Percentiles rank a stretch among this genome's conserved stretches.
phyloP scores from a whole-genome alignment of 2,113 vertebrate genomes.

The Urocynchramus pylzowi region DNA sequence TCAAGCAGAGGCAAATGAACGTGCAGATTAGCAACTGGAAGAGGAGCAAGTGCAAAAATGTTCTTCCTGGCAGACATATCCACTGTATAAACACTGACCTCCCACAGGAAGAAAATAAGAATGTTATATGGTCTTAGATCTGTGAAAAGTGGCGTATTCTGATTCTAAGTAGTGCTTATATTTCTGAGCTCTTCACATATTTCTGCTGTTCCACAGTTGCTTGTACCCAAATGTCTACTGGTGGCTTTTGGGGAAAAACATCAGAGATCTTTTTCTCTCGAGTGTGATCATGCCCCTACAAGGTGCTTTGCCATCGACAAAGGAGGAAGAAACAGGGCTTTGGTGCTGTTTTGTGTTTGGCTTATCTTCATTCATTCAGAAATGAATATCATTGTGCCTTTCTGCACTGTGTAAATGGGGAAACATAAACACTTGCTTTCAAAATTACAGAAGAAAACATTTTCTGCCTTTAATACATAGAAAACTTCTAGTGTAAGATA shows the following conservation, averaged over 20 bases:
- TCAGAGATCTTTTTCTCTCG: neutral
- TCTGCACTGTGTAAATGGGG: neutral
- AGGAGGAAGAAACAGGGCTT: neutral
- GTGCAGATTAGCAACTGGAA: conserved; percentile 34
- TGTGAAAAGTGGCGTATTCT: neutral
- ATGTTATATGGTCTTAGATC: neutral
- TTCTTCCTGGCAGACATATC: conserved; percentile 35
- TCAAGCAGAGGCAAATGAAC: neutral
- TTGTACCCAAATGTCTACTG: neutral
- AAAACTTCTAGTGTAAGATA: neutral
- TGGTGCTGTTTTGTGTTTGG: neutral
- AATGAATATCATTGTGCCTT: neutral
- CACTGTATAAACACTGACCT: neutral
- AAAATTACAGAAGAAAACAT: neutral
- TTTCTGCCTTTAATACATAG: neutral
- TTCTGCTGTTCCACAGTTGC: neutral
- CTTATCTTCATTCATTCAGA: neutral
- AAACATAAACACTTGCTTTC: neutral
- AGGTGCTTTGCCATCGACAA: neutral
- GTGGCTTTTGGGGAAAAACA: neutral
- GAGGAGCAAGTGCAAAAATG: conserved; percentile 9
- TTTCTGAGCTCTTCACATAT: neutral
- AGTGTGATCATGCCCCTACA: neutral
- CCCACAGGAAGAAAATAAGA: conserved; percentile 27
- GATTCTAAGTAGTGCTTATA: neutral